Conservation (phyloP, 1,140 invertebrate species). For the Panulirus ornatus region DNA sequence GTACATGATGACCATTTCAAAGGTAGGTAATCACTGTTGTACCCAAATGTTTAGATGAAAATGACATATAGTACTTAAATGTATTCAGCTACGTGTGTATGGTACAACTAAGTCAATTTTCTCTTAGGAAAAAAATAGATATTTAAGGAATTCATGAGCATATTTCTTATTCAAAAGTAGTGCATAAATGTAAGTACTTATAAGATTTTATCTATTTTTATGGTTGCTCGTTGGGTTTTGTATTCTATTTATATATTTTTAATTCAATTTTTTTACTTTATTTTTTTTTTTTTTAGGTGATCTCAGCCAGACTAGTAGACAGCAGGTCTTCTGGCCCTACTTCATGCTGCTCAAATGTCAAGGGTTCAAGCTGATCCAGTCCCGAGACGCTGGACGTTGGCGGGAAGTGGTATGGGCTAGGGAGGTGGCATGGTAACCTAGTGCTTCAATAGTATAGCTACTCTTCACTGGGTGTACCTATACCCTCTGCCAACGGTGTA, state of each 20-base stretch:
- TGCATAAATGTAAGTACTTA: neutral
- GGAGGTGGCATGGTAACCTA: no score
- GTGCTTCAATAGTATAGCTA: no score
- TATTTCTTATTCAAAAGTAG: neutral
- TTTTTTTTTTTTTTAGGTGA: conserved; percentile 18
- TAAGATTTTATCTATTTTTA: neutral
- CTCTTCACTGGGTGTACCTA: no score
- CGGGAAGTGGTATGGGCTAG: conserved; percentile 51
- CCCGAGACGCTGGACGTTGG: conserved; percentile 1
- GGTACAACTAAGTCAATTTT: no score
- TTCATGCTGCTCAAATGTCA: conserved; percentile 23
- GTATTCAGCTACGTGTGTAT: no score
- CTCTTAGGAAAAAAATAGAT: no score
- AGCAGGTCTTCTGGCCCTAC: conserved; percentile 47
- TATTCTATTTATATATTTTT: neutral
- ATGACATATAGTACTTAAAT: no score
- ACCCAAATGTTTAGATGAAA: no score
- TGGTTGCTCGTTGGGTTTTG: neutral
- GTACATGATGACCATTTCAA: conserved; percentile 16
- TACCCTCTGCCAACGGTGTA: no score
- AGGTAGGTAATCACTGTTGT: conserved; percentile 7
- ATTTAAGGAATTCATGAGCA: neutral
- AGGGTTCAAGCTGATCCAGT: conserved; percentile 27
- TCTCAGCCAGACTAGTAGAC: conserved; percentile 14
- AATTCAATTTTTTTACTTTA: neutral